Evolutionary conservation across 2,797 vertebrate species (phyloP).

Genomic region (Neoniphon sammara): DNA sequence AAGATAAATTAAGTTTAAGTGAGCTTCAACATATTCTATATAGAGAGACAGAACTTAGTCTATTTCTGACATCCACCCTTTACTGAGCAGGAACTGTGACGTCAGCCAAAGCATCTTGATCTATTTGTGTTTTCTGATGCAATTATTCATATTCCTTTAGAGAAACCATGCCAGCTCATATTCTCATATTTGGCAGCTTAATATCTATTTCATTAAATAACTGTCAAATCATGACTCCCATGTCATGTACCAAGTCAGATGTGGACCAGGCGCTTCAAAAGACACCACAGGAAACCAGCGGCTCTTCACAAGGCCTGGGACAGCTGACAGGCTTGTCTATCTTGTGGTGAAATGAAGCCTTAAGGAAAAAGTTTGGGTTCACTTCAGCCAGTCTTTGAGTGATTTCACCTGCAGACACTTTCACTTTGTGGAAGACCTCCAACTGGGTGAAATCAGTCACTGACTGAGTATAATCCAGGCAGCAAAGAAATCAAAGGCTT

Average conservation of each 20-base stretch:
- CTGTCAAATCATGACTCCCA: neutral
- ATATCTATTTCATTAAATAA: neutral
- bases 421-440: constrained; percentile 1
- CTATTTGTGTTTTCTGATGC: neutral
- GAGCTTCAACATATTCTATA: too few relatives aligned
- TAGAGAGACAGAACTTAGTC: neutral
- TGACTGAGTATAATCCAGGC: constrained; percentile 27
- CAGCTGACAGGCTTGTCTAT: neutral
- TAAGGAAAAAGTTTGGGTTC: neutral
- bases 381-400: neutral
- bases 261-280: neutral
- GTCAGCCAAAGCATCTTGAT: neutral
- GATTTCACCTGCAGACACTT: constrained; percentile 1
- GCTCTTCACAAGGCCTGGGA: neutral
- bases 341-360: constrained; percentile 11
- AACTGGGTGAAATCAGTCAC: constrained; percentile 27
- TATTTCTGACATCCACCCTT: neutral
- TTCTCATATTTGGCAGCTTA: neutral
- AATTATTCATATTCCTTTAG: neutral
- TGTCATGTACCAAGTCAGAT: neutral
- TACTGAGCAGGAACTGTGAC: neutral
- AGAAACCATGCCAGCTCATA: neutral
- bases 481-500: constrained; percentile 8
- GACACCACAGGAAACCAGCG: constrained; percentile 9
- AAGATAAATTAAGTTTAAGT: neutral